Evolutionary conservation across 2,113 vertebrate genomes (phyloP), one percentile per base, ranked within the genome.

Genomic region (Phalacrocorax carbo): DNA sequence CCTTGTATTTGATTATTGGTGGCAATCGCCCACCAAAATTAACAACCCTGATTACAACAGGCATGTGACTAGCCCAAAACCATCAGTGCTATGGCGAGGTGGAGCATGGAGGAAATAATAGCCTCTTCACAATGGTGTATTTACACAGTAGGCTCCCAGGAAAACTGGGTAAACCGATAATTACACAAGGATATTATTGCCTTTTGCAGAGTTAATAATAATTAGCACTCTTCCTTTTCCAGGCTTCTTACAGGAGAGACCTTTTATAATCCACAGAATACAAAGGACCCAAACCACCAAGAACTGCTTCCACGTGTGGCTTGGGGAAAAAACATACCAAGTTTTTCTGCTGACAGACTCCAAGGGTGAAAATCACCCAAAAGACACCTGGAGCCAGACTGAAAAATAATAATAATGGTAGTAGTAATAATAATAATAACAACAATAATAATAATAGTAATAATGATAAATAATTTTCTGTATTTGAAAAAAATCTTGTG

Each of bases 201-300:
- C 90, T 97, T 97, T 97, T 94, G 97, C 95, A 95, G 94, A 96
- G 94, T 96, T 96, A 97, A 94, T 94, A 97, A 95, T 94, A 96
- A 97, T 97, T 97, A 97, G 90, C 82, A 57, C 54, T 88, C 78
- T 83, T 96, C 79, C 51, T 91, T 93, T 94, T 93, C 69, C 91
- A 93, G 91, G 51, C 82, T 94, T 73, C 91, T 97, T 91, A 83
- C 85, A 92, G 91, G 92, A 94, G 62, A 93, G 65, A 92, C 80
- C 83, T 97, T 97, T 96, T 80, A 78, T 77, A 96, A 93, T 87
- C 49, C 6, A 0, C 82, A 86, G 83, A 93, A 71, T 55, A 95
- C 93, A 95, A 96, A 92, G 75, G 86, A 87, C 75, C 36, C 58
- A 94, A 90, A 87, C 38, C 66, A 44, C 66, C 42, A 58, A 89